A percentile compares a stretch with the other conserved stretches of the same genome.
Conservation (phyloP, 2,113 vertebrate genomes). For the Perca schrenkii region DNA sequence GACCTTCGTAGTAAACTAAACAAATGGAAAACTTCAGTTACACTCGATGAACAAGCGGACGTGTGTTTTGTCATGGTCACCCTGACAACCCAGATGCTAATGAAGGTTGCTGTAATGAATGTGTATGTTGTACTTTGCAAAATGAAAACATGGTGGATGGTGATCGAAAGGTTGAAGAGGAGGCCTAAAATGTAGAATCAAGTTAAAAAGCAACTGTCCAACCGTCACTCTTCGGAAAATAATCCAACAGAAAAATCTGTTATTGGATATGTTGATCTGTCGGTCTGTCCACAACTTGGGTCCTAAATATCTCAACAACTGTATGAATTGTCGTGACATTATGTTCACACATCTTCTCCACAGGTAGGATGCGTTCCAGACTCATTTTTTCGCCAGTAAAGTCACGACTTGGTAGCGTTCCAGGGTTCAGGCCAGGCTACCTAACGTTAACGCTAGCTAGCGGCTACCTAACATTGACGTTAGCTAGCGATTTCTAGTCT, state of each 20-base stretch:
- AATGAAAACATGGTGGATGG: constrained; percentile 16
- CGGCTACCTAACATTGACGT: too few relatives aligned
- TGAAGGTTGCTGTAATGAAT: constrained; percentile 4
- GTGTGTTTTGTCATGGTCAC: constrained; percentile 46
- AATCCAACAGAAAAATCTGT: not conserved
- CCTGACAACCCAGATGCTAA: constrained; percentile 31
- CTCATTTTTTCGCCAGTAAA: too few relatives aligned
- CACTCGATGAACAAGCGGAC: constrained; percentile 23
- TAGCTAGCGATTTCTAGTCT: too few relatives aligned
- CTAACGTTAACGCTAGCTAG: too few relatives aligned
- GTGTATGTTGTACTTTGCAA: not conserved
- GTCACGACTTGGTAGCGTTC: too few relatives aligned
- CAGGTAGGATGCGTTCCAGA: too few relatives aligned
- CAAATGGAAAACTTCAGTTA: constrained; percentile 53
- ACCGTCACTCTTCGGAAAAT: not conserved
- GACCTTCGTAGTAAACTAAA: constrained; percentile 33
- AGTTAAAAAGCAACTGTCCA: not conserved
- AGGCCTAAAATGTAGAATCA: not conserved
- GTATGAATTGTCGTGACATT: too few relatives aligned
- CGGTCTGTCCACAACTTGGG: too few relatives aligned
- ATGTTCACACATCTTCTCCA: not conserved
- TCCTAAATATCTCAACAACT: not conserved
- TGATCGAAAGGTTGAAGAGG: not conserved
- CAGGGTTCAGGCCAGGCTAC: too few relatives aligned
- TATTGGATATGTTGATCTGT: not conserved